These are phyloP conservation scores for Scaptomyza pallida DNA, from an alignment of 1,140 invertebrate genomes.

Conservation along the genomic window DNA sequence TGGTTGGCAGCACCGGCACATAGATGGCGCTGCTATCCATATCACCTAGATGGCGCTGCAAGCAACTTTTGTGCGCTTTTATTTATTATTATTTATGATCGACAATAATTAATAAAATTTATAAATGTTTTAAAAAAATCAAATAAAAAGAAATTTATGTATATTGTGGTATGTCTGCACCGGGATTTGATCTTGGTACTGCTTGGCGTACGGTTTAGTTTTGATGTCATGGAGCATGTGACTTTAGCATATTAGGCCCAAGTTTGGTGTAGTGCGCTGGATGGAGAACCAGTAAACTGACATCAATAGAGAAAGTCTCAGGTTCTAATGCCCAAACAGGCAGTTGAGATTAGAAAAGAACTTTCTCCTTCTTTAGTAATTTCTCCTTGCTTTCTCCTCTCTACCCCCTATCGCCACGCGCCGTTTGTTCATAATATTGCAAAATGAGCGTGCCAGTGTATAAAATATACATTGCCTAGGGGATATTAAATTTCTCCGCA, in stretches of 20 bases:
- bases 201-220: not conserved
- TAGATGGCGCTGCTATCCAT: too few relatives aligned
- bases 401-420: conserved; percentile 37
- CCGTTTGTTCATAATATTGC: conserved; percentile 20
- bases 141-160: not conserved
- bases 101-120: too few relatives aligned
- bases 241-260: fast-evolving
- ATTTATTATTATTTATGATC: too few relatives aligned
- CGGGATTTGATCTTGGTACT: not conserved
- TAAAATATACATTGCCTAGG: conserved; percentile 16
- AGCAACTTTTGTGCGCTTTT: too few relatives aligned
- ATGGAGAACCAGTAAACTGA: too few relatives aligned
- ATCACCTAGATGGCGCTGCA: too few relatives aligned
- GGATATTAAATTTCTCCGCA: conserved; percentile 41
- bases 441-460: conserved; percentile 37
- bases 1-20: too few relatives aligned
- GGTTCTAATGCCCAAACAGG: not conserved
- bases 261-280: not conserved
- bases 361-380: too few relatives aligned
- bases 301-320: too few relatives aligned
- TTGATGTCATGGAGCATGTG: not conserved
- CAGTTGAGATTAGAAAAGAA: not conserved
- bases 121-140: too few relatives aligned
- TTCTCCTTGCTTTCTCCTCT: too few relatives aligned
- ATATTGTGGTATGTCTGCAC: too few relatives aligned